phyloP scores from a whole-genome alignment of 2,113 vertebrate genomes.

The Melanostigma gelatinosum region DNA sequence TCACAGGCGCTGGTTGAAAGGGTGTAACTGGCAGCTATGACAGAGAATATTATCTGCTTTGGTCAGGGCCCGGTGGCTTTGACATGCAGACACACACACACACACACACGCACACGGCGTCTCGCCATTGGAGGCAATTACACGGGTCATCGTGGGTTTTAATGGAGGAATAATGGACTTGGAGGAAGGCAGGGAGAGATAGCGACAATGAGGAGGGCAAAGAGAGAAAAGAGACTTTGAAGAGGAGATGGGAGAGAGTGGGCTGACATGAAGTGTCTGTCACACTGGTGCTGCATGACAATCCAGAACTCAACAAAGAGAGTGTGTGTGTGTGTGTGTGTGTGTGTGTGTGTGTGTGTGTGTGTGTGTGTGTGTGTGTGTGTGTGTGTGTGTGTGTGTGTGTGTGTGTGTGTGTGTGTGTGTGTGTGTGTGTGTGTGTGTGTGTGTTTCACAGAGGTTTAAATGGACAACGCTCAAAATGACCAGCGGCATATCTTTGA shows the following conservation, averaged over 20 bases:
- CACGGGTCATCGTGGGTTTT: constrained; percentile 57
- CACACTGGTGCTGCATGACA: not conserved
- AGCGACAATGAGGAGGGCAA: constrained; percentile 1
- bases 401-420: too few species aligned
- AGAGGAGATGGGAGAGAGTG: not conserved
- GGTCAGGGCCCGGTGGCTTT: constrained; percentile 34
- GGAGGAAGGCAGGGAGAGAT: constrained; percentile 16
- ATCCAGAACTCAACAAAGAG: too few species aligned
- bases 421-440: too few species aligned
- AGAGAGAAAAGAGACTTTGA: not conserved
- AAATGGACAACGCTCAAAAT: too few species aligned
- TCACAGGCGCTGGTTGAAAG: constrained; percentile 6
- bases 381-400: too few species aligned
- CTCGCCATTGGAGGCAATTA: constrained; percentile 58
- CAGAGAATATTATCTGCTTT: constrained; percentile 46
- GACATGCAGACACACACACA: constrained; percentile 23
- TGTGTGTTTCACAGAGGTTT: not conserved
- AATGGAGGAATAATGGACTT: constrained; percentile 67
- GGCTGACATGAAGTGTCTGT: constrained; percentile 1
- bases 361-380: too few species aligned
- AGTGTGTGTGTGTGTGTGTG: too few species aligned
- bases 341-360: too few species aligned
- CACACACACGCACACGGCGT: not conserved
- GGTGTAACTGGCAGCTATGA: constrained; percentile 33
- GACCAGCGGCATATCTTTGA: too few species aligned